Evolutionary conservation across 2,797 vertebrate genomes (phyloP).

Genomic region (Leontopithecus rosalia): DNA sequence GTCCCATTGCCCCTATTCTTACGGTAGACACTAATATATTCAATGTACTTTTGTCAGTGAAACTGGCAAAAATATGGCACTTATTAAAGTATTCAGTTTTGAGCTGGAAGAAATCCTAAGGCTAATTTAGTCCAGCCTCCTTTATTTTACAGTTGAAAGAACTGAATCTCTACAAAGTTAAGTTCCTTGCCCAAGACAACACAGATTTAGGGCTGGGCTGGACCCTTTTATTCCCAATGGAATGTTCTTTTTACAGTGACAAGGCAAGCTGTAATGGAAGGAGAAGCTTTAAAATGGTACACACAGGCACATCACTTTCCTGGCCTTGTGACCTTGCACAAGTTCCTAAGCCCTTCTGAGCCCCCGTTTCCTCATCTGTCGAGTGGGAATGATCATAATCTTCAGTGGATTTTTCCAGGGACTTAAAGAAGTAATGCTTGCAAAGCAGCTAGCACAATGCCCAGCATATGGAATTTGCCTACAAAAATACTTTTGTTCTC

Average conservation of each 20-base stretch:
- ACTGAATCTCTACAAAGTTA: not conserved
- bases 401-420: not conserved
- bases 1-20: not conserved
- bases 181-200: not conserved
- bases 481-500: not conserved
- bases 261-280: not conserved
- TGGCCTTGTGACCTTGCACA: not conserved
- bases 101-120: not conserved
- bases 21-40: not conserved
- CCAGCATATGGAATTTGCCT: not conserved
- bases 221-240: not conserved
- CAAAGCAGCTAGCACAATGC: not conserved
- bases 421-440: not conserved
- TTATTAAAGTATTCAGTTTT: constrained; percentile 41
- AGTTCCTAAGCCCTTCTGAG: not conserved
- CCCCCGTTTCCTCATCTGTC: not conserved
- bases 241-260: not conserved
- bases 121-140: not conserved
- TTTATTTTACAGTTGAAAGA: not conserved
- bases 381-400: not conserved
- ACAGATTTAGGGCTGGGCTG: not conserved
- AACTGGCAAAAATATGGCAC: not conserved
- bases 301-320: not conserved
- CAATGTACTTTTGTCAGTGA: not conserved
- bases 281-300: not conserved